phyloP scores from a whole-genome alignment of 64 coral and sea anemone genomes.

The Platygyra sinensis region DNA sequence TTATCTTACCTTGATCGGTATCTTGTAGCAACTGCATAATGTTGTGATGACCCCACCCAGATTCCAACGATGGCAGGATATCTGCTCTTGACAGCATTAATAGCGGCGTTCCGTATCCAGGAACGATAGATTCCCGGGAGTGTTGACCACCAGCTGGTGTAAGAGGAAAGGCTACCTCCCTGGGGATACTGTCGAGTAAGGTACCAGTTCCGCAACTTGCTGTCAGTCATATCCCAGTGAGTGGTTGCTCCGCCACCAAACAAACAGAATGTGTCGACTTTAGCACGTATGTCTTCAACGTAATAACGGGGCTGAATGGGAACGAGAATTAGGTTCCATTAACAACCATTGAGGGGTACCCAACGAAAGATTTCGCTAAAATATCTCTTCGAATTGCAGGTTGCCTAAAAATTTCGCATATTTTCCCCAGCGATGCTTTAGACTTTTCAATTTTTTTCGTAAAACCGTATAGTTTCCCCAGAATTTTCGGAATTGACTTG shows the following conservation, averaged over 20 bases:
- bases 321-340: neutral
- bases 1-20: conserved; percentile 28
- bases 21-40: conserved; percentile 62
- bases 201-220: conserved; percentile 43
- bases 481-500: too few species aligned
- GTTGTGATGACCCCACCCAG: neutral
- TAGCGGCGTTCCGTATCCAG: conserved; percentile 37
- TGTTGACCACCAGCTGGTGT: neutral
- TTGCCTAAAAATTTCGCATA: too few species aligned
- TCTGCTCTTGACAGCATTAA: conserved; percentile 18
- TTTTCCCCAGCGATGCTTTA: too few species aligned
- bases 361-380: too few species aligned
- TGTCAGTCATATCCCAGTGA: neutral
- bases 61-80: conserved; percentile 59
- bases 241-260: conserved; percentile 51
- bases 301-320: neutral
- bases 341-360: too few species aligned
- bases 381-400: too few species aligned
- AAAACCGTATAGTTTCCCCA: too few species aligned
- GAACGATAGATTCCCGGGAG: neutral
- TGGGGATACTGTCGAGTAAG: conserved; percentile 10
- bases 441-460: too few species aligned
- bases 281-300: conserved; percentile 24
- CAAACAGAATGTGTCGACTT: conserved; percentile 48
- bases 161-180: neutral